Percentiles rank a stretch among this genome's conserved stretches.
phyloP scores from a whole-genome alignment of 2,888 invertebrate species.

The Bombylius major region DNA sequence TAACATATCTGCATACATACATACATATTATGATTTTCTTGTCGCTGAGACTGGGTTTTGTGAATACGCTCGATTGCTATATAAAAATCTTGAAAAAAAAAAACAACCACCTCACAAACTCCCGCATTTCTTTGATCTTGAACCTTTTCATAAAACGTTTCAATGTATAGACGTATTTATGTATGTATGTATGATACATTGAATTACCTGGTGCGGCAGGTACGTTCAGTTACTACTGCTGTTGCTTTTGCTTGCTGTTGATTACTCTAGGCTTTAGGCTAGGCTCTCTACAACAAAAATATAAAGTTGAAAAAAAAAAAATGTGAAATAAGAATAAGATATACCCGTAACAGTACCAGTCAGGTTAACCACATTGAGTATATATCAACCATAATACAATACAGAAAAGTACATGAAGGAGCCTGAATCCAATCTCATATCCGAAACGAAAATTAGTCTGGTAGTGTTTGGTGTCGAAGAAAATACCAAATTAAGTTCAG shows the following conservation, averaged over 20 bases:
- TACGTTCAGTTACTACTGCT: background rate
- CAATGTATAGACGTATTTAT: background rate
- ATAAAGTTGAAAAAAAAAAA: too few relatives aligned
- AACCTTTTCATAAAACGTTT: slow-evolving; percentile 3
- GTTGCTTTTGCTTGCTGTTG: background rate
- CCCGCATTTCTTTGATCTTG: slow-evolving; percentile 7
- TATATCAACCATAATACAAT: too few relatives aligned
- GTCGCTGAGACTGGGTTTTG: too few relatives aligned
- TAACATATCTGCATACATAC: too few relatives aligned
- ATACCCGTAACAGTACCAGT: too few relatives aligned
- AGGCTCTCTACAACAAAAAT: too few relatives aligned
- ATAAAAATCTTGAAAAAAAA: too few relatives aligned
- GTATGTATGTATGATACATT: background rate
- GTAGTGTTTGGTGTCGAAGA: slow-evolving; percentile 35
- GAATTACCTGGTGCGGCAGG: slow-evolving; percentile 4
- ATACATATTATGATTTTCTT: too few relatives aligned
- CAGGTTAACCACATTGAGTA: too few relatives aligned
- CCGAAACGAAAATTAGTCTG: slow-evolving; percentile 37
- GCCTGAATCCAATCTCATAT: slow-evolving; percentile 32
- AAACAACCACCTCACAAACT: slow-evolving; percentile 1
- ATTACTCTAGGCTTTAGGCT: background rate
- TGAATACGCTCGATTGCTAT: too few relatives aligned
- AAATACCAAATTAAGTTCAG: slow-evolving; percentile 24
- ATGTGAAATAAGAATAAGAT: too few relatives aligned
- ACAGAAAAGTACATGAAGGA: too few relatives aligned